phyloP scores from a whole-genome alignment of 2,113 vertebrate species.

The Heptranchias perlo region DNA sequence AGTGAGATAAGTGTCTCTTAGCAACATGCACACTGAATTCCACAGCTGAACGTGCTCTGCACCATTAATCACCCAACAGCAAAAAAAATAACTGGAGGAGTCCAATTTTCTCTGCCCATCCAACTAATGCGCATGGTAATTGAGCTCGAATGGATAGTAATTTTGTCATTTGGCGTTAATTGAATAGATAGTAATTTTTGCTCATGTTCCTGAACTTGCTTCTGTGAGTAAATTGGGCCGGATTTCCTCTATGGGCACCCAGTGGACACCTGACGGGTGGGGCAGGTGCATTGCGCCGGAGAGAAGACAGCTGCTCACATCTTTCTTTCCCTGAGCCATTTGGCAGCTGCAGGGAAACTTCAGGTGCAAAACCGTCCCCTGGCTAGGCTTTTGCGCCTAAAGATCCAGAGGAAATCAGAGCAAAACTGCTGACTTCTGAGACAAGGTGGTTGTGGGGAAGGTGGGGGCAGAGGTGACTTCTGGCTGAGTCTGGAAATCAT shows the following conservation, averaged over 20 bases:
- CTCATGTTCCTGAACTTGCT: not conserved
- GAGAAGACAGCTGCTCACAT: not conserved
- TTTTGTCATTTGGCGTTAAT: not conserved
- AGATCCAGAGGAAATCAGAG: not conserved
- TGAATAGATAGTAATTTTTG: not conserved
- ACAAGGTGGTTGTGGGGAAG: too few species aligned
- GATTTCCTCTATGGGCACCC: not conserved
- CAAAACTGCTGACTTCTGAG: not conserved
- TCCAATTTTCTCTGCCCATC: not conserved
- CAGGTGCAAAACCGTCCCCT: too few species aligned
- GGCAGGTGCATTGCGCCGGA: not conserved
- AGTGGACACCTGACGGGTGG: not conserved
- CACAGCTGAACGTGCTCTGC: not conserved
- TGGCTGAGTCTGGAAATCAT: not conserved
- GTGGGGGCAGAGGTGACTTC: not conserved
- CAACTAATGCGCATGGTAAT: not conserved
- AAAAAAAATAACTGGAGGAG: not conserved
- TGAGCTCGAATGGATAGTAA: not conserved
- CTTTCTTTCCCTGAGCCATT: not conserved
- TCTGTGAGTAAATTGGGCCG: not conserved
- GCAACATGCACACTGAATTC: constrained; percentile 15
- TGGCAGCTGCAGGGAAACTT: too few species aligned
- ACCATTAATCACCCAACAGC: not conserved
- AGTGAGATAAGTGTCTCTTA: constrained; percentile 1
- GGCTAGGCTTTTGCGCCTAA: not conserved